A percentile compares a stretch with the other conserved stretches of the same genome.
These are phyloP conservation scores for Polyommatus icarus DNA, from an alignment of 2,888 invertebrate species.

Conservation along the genomic window DNA sequence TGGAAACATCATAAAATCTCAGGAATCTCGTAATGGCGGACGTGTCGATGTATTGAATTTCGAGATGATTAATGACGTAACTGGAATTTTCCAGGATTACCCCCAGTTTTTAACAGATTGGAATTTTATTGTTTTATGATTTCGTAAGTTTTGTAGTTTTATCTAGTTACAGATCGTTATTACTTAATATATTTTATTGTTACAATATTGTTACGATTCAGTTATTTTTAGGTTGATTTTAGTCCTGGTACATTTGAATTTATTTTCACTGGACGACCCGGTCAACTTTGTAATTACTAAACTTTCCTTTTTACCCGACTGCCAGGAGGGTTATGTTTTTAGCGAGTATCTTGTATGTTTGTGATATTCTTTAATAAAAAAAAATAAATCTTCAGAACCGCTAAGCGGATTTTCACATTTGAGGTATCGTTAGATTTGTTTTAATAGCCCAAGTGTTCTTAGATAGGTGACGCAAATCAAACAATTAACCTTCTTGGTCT, in stretches of 20 bases:
- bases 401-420: no score
- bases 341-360: no score
- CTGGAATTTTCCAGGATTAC: slow-evolving; percentile 55
- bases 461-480: neutral
- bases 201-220: neutral
- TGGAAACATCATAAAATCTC: slow-evolving; percentile 69
- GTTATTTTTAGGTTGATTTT: no score
- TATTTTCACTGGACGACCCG: no score
- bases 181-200: neutral
- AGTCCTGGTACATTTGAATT: no score
- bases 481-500: neutral
- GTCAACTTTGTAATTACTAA: no score
- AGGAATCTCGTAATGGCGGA: slow-evolving; percentile 61
- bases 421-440: no score
- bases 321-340: no score
- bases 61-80: slow-evolving; percentile 75
- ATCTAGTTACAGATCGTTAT: neutral
- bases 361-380: no score
- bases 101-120: neutral
- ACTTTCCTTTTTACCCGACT: no score
- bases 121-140: slow-evolving; percentile 4
- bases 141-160: neutral
- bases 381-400: no score
- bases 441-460: no score
- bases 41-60: slow-evolving; percentile 78